Percentiles rank a stretch among this genome's conserved stretches.
phyloP scores from a whole-genome alignment of 2,797 vertebrate genomes.

The Aselliscus stoliczkanus region DNA sequence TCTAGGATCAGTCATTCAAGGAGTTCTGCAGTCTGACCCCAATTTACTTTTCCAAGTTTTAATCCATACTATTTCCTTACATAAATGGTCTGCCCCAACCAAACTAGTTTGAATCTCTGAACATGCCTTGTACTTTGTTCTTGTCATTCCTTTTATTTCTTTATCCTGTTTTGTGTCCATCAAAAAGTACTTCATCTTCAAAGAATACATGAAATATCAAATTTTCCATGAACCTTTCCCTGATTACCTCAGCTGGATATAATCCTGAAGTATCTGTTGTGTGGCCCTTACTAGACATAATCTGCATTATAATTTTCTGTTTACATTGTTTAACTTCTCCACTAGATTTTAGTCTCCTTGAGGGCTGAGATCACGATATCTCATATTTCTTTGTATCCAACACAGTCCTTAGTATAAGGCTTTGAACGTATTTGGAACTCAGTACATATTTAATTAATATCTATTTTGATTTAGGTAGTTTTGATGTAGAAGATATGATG shows the following conservation, averaged over 20 bases:
- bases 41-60: not conserved
- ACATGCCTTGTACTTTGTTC: not conserved
- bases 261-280: not conserved
- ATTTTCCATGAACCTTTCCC: not conserved
- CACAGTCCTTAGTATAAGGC: not conserved
- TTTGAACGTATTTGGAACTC: not conserved
- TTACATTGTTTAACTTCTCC: not conserved
- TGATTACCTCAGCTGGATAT: not conserved
- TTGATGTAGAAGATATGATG: slow-evolving; percentile 22
- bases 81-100: not conserved
- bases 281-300: not conserved
- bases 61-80: not conserved
- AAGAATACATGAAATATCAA: not conserved
- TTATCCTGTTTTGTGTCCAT: not conserved
- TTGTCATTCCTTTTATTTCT: not conserved
- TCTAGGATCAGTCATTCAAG: not conserved
- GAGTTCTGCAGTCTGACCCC: not conserved
- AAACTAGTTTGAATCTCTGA: not conserved
- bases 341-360: slow-evolving; percentile 14
- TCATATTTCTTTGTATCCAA: not conserved
- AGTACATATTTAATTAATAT: not conserved
- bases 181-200: not conserved
- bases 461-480: slow-evolving; percentile 33
- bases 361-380: not conserved
- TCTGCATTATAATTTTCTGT: not conserved